Conservation (phyloP, 2,888 invertebrate species). For the Oasisia sp. region DNA sequence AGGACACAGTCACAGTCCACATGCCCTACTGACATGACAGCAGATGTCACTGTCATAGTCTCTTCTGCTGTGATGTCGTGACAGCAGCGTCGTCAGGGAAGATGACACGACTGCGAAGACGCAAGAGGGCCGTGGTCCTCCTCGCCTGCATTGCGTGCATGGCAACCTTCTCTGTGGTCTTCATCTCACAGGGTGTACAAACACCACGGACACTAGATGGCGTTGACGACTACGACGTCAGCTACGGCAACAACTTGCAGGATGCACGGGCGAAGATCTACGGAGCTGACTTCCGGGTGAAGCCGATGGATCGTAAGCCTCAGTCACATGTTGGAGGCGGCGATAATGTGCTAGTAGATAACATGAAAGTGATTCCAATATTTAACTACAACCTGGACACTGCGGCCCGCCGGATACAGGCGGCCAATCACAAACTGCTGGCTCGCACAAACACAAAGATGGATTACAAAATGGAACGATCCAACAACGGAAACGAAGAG, state of each 20-base stretch:
- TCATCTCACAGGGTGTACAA: neutral
- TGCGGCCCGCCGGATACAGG: neutral
- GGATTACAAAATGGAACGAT: slow-evolving; percentile 1
- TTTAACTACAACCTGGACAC: neutral
- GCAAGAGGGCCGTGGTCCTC: neutral
- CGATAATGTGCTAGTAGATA: neutral
- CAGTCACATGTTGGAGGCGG: neutral
- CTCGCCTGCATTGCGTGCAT: neutral
- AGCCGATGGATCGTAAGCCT: neutral
- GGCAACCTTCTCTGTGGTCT: neutral
- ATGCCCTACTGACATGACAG: neutral
- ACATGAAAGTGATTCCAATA: neutral
- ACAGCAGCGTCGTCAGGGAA: neutral
- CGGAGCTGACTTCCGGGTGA: neutral
- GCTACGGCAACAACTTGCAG: neutral
- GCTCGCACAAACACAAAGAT: neutral
- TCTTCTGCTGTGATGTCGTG: neutral
- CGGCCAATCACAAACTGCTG: slow-evolving; percentile 2
- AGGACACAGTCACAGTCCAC: neutral
- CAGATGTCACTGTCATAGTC: neutral
- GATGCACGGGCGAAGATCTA: neutral
- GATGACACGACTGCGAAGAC: neutral
- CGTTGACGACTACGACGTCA: neutral
- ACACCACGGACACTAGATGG: slow-evolving; percentile 3
- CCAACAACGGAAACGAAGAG: neutral